phyloP scores from a whole-genome alignment of 2,888 invertebrate genomes.

The Tinea pellionella region DNA sequence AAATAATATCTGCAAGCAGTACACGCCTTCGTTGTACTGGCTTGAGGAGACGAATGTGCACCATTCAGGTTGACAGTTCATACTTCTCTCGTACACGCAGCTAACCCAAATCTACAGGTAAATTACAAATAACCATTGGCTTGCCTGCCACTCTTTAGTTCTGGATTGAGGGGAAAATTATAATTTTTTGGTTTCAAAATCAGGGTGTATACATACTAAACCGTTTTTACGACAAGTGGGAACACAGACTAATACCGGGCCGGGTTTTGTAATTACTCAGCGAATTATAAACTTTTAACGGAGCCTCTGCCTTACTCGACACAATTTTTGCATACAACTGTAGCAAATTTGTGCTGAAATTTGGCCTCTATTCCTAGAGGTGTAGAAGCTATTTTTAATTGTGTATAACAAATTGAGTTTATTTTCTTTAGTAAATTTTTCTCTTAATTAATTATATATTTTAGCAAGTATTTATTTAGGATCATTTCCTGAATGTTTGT shows the following conservation, averaged over 20 bases:
- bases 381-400: neutral
- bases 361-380: neutral
- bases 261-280: conserved; percentile 12
- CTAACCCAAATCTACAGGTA: too few species aligned
- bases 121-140: too few species aligned
- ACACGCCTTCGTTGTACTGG: too few species aligned
- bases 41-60: too few species aligned
- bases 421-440: neutral
- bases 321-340: neutral
- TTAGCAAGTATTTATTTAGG: neutral
- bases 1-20: too few species aligned
- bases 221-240: neutral
- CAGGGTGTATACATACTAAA: neutral
- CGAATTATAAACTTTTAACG: conserved; percentile 12
- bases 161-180: too few species aligned
- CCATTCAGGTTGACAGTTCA: too few species aligned
- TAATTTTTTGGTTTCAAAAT: neutral
- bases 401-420: neutral
- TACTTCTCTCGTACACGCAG: too few species aligned
- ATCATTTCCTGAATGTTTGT: neutral
- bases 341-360: neutral
- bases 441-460: neutral
- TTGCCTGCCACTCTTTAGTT: too few species aligned
- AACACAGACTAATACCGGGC: conserved; percentile 4
- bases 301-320: neutral